Percentiles rank a stretch among this genome's conserved stretches.
These are phyloP conservation scores for Tanytarsus gracilentus DNA, from an alignment of 2,888 invertebrate genomes.

Conservation along the genomic window DNA sequence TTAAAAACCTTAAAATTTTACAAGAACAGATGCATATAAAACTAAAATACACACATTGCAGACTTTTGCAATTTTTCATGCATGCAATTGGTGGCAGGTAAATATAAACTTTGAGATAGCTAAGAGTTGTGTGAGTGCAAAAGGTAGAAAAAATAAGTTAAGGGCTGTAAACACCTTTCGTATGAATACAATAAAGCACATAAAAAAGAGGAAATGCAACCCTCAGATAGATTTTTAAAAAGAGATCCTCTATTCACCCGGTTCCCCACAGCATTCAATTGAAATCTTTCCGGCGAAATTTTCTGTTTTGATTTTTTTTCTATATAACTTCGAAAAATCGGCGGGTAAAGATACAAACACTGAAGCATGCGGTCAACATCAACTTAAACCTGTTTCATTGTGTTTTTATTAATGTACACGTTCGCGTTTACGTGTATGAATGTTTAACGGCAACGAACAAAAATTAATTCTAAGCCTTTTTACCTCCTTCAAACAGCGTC, in stretches of 20 bases:
- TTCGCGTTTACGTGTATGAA: slow-evolving; percentile 14
- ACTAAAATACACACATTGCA: too few relatives aligned
- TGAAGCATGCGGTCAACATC: neutral
- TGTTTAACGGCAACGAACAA: slow-evolving; percentile 15
- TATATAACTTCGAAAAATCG: slow-evolving; percentile 11
- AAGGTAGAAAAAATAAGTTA: too few relatives aligned
- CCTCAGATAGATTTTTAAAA: too few relatives aligned
- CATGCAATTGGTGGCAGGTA: slow-evolving; percentile 10
- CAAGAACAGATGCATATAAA: too few relatives aligned
- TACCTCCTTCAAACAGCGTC: neutral
- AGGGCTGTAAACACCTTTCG: too few relatives aligned
- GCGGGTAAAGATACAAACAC: slow-evolving; percentile 20
- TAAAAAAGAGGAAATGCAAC: neutral
- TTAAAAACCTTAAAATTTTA: neutral
- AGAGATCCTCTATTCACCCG: neutral
- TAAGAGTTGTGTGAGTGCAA: neutral
- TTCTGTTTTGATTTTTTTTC: slow-evolving; percentile 20
- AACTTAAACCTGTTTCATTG: slow-evolving; percentile 24
- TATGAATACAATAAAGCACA: neutral
- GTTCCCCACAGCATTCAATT: slow-evolving; percentile 18
- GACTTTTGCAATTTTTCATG: neutral
- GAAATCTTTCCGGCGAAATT: slow-evolving; percentile 18
- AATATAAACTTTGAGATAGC: too few relatives aligned
- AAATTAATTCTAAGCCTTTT: neutral
- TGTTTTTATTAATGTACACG: neutral